Evolutionary conservation across 2,888 invertebrate species (phyloP), one percentile per base, ranked within the genome.

Genomic region (Amaurobius ferox): DNA sequence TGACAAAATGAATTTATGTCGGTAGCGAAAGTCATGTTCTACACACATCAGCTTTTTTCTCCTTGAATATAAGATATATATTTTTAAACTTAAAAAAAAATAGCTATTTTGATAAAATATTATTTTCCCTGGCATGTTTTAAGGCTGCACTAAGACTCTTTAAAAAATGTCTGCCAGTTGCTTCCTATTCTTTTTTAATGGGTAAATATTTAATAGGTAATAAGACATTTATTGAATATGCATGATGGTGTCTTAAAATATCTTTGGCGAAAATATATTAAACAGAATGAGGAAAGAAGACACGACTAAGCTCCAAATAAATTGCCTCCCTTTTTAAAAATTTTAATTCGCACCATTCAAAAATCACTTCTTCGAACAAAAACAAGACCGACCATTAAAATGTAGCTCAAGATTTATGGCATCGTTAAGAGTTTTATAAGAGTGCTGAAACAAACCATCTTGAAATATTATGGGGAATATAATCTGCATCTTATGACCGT

Each of bases 401-500:
- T 16, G 44, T 16, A 16, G 44, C 44, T 44, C 44, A 44, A 44
- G 44, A 44, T 44, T 44, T 44, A 44, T 44, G 44, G 16, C 44
- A 16, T 44, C 44, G 44, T 44, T 44, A 44, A 44, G 44, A 44
- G 44, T 44, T 44, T 44, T 44, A 44, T 44, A 44, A 5, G 44
- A 44, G 44, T 44, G 44, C 16, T 44, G 44, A 44, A 44, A 44
- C 44, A 44, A 44, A 44, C 44, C 44, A 44, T 44, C 16, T 7
- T 44, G 44, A 44, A 44, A 44, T 44, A 16, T 44, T 44, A 44
- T 44, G 16, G 44, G 9, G 44, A 44, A 44, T 44, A 44, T 44
- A 44, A 44, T 44, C 44, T 44, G 16, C 44, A 44, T 44, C 44
- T 44, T 44, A 44, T 44, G 44, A 44, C 44, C 44, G 44, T 44